Base-by-base conservation (phyloP, 2,113 vertebrate genomes). In the Etheostoma cragini region DNA sequence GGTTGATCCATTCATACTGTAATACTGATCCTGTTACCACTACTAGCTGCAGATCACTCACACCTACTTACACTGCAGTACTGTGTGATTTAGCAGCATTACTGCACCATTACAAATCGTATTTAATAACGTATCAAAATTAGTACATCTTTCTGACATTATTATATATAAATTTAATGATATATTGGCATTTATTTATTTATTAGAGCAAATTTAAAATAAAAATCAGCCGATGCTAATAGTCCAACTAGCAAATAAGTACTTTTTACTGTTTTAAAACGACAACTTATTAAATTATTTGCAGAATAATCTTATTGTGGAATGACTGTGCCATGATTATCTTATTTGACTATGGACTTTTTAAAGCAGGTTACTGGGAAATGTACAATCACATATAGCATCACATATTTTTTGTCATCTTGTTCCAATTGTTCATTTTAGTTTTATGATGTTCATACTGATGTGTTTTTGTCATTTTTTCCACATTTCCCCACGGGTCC, bases 11-110 rank as follows among this genome's bases (percentile, higher is more conserved):
- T 88, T 92, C 88, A 88, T 89, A 89, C 84, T 89, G 80, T 92
- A 91, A 91, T 82, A 85, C 92, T 92, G 90, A 94, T 94, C 93
- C 90, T 90, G 93, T 94, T 94, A 93, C 80, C 82, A 85, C 74
- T 42, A 74, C 86, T 69, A 64, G 84, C 88, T 77, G 73, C 86
- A 86, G 90, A 92, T 92, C 89, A 61, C 83, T 83, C 88, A 77
- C 80, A 84, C 83, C 78, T 73, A 85, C 88, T 89, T 87, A 91
- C 82, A 56, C 85, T 53, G 77, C 73, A 72, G 61, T 12, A 21
- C 71, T 26, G 7, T 53, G 68, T 63, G 83, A 77, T 87, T 90
- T 70, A 81, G 75, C 73, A 77, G 89, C 72, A 76, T 87, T 75
- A 81, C 58, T 4, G 71, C 74, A 54, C 30, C 21, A 33, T 45